Conservation (phyloP, 2,797 vertebrate species). For the Siniperca undulata region DNA sequence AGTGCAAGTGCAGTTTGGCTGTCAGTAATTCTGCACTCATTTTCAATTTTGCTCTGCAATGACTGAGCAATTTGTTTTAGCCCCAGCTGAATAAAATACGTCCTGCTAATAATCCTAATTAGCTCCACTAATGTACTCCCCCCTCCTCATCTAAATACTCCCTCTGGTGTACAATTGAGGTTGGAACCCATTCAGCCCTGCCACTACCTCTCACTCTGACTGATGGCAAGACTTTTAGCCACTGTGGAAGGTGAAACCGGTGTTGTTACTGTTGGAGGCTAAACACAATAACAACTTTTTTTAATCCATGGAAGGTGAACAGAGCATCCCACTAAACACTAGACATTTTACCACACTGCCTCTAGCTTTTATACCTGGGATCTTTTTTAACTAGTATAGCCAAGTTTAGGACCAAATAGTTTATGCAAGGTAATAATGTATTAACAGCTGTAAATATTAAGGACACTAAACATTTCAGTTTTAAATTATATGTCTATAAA, state of each 20-base stretch:
- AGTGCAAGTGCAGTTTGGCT: slow-evolving; percentile 16
- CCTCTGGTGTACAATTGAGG: slow-evolving; percentile 61
- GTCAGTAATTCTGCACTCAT: slow-evolving; percentile 59
- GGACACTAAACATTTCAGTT: background rate
- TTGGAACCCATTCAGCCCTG: slow-evolving; percentile 51
- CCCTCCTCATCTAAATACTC: slow-evolving; percentile 57
- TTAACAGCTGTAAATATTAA: background rate
- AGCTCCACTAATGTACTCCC: slow-evolving; percentile 74
- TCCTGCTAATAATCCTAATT: slow-evolving; percentile 83
- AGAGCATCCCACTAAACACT: background rate
- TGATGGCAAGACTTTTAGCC: slow-evolving; percentile 23
- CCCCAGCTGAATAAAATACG: slow-evolving; percentile 80
- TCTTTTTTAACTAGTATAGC: background rate
- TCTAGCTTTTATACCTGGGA: background rate
- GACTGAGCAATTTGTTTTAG: slow-evolving; percentile 79
- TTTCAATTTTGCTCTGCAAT: slow-evolving; percentile 67
- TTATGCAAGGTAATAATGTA: background rate
- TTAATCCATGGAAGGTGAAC: background rate
- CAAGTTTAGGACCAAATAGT: background rate
- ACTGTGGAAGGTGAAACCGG: background rate
- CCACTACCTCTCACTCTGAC: slow-evolving; percentile 35
- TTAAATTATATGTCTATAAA: background rate
- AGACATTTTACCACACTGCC: background rate
- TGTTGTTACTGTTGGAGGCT: slow-evolving; percentile 1
- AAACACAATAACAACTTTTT: slow-evolving; percentile 8